A percentile compares a stretch with the other conserved stretches of the same genome.
Conservation (phyloP, 2,888 invertebrate genomes). For the Ypsolopha sequella region DNA sequence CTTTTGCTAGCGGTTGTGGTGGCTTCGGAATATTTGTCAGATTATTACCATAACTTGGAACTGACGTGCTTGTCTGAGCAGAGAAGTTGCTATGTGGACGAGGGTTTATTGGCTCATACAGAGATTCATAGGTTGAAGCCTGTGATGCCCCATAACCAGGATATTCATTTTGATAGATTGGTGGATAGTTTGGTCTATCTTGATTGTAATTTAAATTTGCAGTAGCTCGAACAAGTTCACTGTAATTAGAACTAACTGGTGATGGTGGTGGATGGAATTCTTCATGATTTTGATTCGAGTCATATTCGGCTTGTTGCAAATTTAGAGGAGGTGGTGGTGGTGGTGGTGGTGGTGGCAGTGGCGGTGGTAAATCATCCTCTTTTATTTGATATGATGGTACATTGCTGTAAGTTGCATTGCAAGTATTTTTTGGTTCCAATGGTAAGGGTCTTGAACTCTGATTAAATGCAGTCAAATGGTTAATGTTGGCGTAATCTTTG, state of each 20-base stretch:
- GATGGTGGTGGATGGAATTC: conserved; percentile 87
- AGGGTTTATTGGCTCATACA: conserved; percentile 94
- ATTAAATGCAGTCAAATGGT: conserved; percentile 24
- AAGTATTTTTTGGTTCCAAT: conserved; percentile 22
- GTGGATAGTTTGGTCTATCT: conserved; percentile 73
- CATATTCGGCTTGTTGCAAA: conserved; percentile 58
- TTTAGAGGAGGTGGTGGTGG: conserved; percentile 65
- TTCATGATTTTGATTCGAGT: conserved; percentile 61
- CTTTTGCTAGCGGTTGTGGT: conserved; percentile 69
- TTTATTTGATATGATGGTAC: conserved; percentile 41
- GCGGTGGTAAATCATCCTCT: conserved; percentile 73
- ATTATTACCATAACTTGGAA: conserved; percentile 25
- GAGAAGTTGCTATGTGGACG: conserved; percentile 71
- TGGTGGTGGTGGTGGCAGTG: conserved; percentile 72
- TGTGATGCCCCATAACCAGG: conserved; percentile 50
- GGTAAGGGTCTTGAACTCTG: conserved; percentile 24
- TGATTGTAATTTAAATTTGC: conserved; percentile 68
- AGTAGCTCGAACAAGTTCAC: conserved; percentile 86
- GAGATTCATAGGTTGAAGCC: conserved; percentile 82
- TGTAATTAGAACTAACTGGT: conserved; percentile 92
- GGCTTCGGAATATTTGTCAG: conserved; percentile 32
- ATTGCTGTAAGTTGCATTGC: conserved; percentile 72
- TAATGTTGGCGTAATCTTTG: conserved; percentile 52
- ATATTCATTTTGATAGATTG: conserved; percentile 76
- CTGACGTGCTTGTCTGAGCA: conserved; percentile 20